These are phyloP conservation scores for Pygoscelis antarcticus DNA, from an alignment of 2,113 vertebrate species.

Conservation along the genomic window DNA sequence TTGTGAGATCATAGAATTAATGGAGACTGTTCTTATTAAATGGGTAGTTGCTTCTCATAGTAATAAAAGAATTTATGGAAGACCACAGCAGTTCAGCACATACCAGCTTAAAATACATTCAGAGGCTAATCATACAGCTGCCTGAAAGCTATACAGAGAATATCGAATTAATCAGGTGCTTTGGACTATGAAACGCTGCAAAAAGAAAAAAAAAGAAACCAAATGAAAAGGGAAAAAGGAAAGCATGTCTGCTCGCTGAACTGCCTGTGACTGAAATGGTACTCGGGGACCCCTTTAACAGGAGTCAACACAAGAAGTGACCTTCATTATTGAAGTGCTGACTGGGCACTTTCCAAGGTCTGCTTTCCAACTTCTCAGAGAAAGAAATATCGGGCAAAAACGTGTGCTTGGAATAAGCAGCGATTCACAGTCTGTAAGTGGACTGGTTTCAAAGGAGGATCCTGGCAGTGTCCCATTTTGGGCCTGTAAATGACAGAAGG, in stretches of 20 bases:
- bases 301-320: slow-evolving; percentile 39
- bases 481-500: neutral
- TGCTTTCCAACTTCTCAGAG: neutral
- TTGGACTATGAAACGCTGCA: neutral
- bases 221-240: neutral
- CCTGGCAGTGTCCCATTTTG: neutral
- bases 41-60: neutral
- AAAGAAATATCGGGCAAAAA: neutral
- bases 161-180: slow-evolving; percentile 17
- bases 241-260: neutral
- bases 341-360: neutral
- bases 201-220: neutral
- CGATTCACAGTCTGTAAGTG: fast-evolving
- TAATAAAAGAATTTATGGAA: neutral
- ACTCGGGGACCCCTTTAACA: neutral
- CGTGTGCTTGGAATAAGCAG: neutral
- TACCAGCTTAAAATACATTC: neutral
- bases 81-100: neutral
- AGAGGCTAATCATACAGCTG: neutral
- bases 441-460: neutral
- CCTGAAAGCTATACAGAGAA: neutral
- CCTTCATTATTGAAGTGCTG: slow-evolving; percentile 32
- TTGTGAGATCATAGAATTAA: neutral
- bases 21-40: neutral
- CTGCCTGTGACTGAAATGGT: neutral